phyloP scores from a whole-genome alignment of 2,797 vertebrate genomes.

The Chanos chanos region DNA sequence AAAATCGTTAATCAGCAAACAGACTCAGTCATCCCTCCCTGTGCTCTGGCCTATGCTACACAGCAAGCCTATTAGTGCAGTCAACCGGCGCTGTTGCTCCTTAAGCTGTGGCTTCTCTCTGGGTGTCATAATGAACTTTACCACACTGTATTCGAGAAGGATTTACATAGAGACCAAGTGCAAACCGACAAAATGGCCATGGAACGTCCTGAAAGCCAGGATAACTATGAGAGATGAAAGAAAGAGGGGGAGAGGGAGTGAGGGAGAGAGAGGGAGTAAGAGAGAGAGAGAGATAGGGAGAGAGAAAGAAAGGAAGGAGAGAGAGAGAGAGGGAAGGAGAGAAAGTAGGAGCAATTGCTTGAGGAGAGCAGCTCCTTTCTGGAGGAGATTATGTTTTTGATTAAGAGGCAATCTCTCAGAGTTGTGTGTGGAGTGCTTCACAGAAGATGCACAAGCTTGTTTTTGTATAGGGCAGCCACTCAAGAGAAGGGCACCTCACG shows the following conservation, averaged over 20 bases:
- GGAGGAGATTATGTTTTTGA: conserved; percentile 43
- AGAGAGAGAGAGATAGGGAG: conserved; percentile 5
- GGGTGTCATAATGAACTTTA: conserved; percentile 23
- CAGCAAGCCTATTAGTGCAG: no score
- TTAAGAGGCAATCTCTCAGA: conserved; percentile 17
- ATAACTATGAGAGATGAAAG: neutral
- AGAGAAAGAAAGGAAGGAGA: neutral
- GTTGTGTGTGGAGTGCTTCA: conserved; percentile 5
- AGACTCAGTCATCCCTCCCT: neutral
- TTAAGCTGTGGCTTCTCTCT: no score
- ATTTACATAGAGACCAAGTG: conserved; percentile 42
- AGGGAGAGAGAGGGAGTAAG: neutral
- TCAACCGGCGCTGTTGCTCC: no score
- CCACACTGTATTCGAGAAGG: conserved; percentile 29
- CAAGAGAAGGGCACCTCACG: neutral
- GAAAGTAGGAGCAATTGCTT: conserved; percentile 11
- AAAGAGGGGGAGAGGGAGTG: neutral
- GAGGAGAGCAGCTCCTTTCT: conserved; percentile 39
- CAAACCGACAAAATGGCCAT: conserved; percentile 39
- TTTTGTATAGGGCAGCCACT: neutral
- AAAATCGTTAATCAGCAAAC: neutral
- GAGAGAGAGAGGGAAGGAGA: neutral
- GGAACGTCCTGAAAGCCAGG: conserved; percentile 39
- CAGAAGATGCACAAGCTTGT: conserved; percentile 9
- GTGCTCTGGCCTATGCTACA: no score